A percentile compares a stretch with the other conserved stretches of the same genome.
These are phyloP conservation scores for Lycia hirtaria DNA, from an alignment of 2,888 invertebrate genomes.

Conservation along the genomic window DNA sequence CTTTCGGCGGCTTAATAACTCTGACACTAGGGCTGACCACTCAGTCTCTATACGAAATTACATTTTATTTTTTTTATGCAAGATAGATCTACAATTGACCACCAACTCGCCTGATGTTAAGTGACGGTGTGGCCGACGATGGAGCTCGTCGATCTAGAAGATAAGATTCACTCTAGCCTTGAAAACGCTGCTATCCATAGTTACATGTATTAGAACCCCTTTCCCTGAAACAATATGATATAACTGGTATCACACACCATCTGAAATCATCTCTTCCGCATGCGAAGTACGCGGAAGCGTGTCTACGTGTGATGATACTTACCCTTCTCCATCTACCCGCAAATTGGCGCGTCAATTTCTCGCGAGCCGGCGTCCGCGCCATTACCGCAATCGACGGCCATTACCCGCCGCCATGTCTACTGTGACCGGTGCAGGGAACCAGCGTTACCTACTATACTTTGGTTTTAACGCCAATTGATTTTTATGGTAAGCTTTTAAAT, in stretches of 20 bases:
- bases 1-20: too few species aligned
- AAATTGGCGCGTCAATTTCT: slow-evolving; percentile 41
- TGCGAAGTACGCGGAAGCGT: slow-evolving; percentile 31
- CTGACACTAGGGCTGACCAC: too few species aligned
- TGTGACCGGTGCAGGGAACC: slow-evolving; percentile 4
- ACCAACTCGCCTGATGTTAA: too few species aligned
- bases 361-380: slow-evolving; percentile 34
- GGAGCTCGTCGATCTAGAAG: too few species aligned
- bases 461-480: too few species aligned
- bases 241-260: background rate
- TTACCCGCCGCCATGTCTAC: slow-evolving; percentile 29
- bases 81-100: too few species aligned
- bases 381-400: slow-evolving; percentile 43
- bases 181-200: background rate
- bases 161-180: too few species aligned
- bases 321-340: slow-evolving; percentile 16
- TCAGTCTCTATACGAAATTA: too few species aligned
- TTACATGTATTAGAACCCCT: background rate
- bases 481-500: too few species aligned
- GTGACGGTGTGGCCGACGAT: too few species aligned
- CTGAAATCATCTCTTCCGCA: background rate
- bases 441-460: background rate
- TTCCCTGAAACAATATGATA: background rate
- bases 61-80: too few species aligned
- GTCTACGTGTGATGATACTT: slow-evolving; percentile 1